phyloP scores from a whole-genome alignment of 2,888 invertebrate genomes.

The Dexiosoma caninum region DNA sequence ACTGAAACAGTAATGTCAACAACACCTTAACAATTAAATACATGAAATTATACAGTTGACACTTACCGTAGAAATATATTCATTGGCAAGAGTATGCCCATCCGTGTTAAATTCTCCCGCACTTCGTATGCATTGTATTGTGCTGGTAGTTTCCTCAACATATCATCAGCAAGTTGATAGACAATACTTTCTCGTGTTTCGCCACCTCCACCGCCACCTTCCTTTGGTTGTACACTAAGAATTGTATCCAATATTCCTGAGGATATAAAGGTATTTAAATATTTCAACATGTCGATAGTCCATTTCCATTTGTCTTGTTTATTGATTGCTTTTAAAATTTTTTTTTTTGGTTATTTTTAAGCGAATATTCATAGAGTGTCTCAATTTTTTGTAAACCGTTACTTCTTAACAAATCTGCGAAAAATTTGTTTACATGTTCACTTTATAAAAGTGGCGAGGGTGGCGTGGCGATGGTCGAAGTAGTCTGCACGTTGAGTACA shows the following conservation, averaged over 20 bases:
- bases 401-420: too few species aligned
- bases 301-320: slow-evolving; percentile 5
- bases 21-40: slow-evolving; percentile 80
- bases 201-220: slow-evolving; percentile 92
- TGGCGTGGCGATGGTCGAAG: too few species aligned
- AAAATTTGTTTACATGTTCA: too few species aligned
- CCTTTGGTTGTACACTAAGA: slow-evolving; percentile 97
- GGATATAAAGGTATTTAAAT: neutral
- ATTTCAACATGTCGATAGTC: neutral
- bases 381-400: too few species aligned
- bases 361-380: too few species aligned
- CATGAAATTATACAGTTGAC: neutral
- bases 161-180: slow-evolving; percentile 94
- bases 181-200: slow-evolving; percentile 96
- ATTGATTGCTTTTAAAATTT: slow-evolving; percentile 25
- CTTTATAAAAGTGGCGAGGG: too few species aligned
- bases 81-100: slow-evolving; percentile 96
- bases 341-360: too few species aligned
- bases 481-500: too few species aligned
- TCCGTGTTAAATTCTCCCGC: slow-evolving; percentile 90
- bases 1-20: neutral
- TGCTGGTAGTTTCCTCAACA: slow-evolving; percentile 90
- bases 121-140: slow-evolving; percentile 94
- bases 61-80: slow-evolving; percentile 90
- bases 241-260: slow-evolving; percentile 92